These are phyloP conservation scores for Stichopus chloronotus DNA, from an alignment of 35 echinoderm and acorn worm species.

Conservation along the genomic window DNA sequence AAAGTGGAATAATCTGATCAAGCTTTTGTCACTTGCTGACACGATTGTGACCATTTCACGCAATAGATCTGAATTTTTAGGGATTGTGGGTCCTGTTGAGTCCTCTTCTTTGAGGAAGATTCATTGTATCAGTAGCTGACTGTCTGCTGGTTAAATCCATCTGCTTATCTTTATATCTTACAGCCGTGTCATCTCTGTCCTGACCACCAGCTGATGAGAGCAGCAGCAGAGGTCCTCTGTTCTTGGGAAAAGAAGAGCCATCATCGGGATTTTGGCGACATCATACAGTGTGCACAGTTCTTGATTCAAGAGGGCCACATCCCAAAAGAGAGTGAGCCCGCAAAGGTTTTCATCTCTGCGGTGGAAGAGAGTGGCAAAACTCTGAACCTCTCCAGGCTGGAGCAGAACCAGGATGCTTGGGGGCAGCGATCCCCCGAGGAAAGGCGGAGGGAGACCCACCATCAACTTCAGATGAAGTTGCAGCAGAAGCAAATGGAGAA, in stretches of 20 bases:
- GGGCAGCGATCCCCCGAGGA: constrained; percentile 68
- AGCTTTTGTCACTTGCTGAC: too few species aligned
- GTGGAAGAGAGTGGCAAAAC: constrained; percentile 42
- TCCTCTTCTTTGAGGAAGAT: too few species aligned
- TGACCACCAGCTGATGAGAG: constrained; percentile 28
- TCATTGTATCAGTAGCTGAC: too few species aligned
- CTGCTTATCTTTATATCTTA: neutral
- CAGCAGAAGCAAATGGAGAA: constrained; percentile 73
- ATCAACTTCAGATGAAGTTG: constrained; percentile 73
- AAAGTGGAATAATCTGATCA: too few species aligned
- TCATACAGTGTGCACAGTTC: constrained; percentile 45
- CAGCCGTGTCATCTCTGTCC: constrained; percentile 47
- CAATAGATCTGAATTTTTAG: too few species aligned
- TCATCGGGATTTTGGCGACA: neutral
- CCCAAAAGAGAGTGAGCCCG: constrained; percentile 39
- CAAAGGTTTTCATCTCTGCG: constrained; percentile 35
- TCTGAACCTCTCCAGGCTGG: constrained; percentile 40
- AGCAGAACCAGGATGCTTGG: constrained; percentile 35
- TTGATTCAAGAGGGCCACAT: constrained; percentile 56
- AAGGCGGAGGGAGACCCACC: constrained; percentile 68
- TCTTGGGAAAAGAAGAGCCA: constrained; percentile 41
- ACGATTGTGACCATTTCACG: too few species aligned
- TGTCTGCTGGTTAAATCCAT: neutral
- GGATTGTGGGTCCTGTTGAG: too few species aligned
- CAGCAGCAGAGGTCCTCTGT: constrained; percentile 40